These are phyloP conservation scores for Morinoia aosen DNA, from an alignment of 2,888 invertebrate genomes.

Conservation along the genomic window DNA sequence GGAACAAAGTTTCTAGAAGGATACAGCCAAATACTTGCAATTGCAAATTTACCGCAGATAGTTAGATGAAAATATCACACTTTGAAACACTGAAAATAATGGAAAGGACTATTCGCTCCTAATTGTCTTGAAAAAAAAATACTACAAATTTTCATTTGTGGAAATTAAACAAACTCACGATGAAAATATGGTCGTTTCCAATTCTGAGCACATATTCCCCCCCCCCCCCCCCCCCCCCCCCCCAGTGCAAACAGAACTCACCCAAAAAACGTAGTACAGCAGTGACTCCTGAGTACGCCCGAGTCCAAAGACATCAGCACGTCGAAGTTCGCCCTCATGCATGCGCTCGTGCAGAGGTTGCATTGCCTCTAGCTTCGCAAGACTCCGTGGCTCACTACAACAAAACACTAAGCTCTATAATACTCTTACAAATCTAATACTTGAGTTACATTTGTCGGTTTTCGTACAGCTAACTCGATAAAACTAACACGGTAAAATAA, in stretches of 20 bases:
- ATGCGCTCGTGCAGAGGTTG: not conserved
- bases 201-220: not conserved
- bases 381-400: not conserved
- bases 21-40: too few species aligned
- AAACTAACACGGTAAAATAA: not conserved
- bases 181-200: too few species aligned
- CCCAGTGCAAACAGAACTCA: not conserved
- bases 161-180: too few species aligned
- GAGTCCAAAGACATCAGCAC: not conserved
- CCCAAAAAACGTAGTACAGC: not conserved
- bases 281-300: not conserved
- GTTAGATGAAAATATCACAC: too few species aligned
- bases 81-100: too few species aligned
- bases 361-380: not conserved
- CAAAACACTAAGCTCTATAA: not conserved
- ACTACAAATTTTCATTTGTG: too few species aligned
- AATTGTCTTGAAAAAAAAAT: too few species aligned
- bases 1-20: too few species aligned
- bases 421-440: constrained; percentile 19
- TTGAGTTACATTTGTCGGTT: constrained; percentile 21
- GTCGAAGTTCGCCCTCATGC: not conserved
- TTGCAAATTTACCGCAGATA: too few species aligned
- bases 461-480: not conserved
- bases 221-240: not conserved
- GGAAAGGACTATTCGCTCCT: too few species aligned